phyloP scores from a whole-genome alignment of 2,113 vertebrate species.

The Beaufortia kweichowensis region DNA sequence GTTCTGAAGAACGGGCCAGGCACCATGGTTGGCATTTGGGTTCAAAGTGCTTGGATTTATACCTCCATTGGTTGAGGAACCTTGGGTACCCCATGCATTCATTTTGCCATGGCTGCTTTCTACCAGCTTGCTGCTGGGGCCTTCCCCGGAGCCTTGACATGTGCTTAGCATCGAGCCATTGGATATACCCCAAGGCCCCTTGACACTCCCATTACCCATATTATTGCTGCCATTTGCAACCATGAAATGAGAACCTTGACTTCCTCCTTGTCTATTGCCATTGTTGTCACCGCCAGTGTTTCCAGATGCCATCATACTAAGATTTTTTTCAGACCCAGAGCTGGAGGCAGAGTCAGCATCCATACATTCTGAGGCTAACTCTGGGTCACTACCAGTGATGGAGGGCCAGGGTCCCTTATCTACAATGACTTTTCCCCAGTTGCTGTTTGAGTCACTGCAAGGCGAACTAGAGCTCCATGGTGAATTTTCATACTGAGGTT shows the following conservation, averaged over 20 bases:
- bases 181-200: constrained; percentile 79
- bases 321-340: constrained; percentile 88
- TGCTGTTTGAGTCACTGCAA: constrained; percentile 86
- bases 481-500: constrained; percentile 93
- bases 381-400: constrained; percentile 84
- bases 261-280: constrained; percentile 80
- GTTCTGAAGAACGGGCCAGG: constrained; percentile 89
- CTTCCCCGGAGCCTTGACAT: constrained; percentile 82
- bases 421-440: constrained; percentile 91
- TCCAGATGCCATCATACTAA: constrained; percentile 78
- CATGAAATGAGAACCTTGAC: constrained; percentile 77
- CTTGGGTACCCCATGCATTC: constrained; percentile 84
- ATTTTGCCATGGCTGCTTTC: constrained; percentile 81
- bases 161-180: constrained; percentile 83
- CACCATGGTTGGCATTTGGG: constrained; percentile 93
- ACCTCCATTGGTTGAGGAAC: constrained; percentile 87
- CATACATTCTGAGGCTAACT: constrained; percentile 92
- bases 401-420: constrained; percentile 87
- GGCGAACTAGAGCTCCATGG: constrained; percentile 90
- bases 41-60: constrained; percentile 95
- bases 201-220: constrained; percentile 82
- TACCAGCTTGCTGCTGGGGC: constrained; percentile 75
- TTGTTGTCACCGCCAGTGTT: constrained; percentile 79
- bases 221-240: constrained; percentile 90
- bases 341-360: constrained; percentile 91